Evolutionary conservation across 2,888 invertebrate genomes (phyloP).

Genomic region (Dione vanillae): DNA sequence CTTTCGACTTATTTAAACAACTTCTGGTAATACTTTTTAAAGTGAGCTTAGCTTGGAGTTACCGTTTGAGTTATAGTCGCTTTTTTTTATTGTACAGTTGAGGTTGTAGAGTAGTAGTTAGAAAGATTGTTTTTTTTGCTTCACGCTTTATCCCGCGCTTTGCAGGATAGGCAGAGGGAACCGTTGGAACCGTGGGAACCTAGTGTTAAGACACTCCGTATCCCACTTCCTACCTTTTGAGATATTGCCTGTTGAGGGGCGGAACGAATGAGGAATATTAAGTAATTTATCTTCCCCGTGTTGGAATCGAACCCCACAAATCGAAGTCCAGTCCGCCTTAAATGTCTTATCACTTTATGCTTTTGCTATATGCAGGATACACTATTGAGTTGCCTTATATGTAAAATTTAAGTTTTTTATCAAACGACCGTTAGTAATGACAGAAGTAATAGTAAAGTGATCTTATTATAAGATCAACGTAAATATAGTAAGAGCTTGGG

Average conservation of each 20-base stretch:
- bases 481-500: background rate
- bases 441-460: background rate
- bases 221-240: no score
- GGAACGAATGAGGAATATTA: no score
- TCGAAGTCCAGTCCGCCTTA: background rate
- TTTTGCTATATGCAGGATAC: background rate
- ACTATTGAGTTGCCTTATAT: background rate
- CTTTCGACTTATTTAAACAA: constrained; percentile 26
- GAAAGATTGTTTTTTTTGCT: no score
- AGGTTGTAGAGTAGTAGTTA: background rate
- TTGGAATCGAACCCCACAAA: no score
- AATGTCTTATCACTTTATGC: background rate
- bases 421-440: constrained; percentile 15
- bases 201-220: no score
- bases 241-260: no score
- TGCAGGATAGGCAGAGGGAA: no score
- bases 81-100: constrained; percentile 10
- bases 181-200: no score
- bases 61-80: constrained; percentile 34
- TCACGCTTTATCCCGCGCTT: no score
- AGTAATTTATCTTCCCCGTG: no score
- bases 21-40: background rate
- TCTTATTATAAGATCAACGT: background rate
- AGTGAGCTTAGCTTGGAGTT: constrained; percentile 25
- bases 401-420: background rate